phyloP scores from a whole-genome alignment of 2,797 vertebrate species.

The Schizopygopsis pylzovi region DNA sequence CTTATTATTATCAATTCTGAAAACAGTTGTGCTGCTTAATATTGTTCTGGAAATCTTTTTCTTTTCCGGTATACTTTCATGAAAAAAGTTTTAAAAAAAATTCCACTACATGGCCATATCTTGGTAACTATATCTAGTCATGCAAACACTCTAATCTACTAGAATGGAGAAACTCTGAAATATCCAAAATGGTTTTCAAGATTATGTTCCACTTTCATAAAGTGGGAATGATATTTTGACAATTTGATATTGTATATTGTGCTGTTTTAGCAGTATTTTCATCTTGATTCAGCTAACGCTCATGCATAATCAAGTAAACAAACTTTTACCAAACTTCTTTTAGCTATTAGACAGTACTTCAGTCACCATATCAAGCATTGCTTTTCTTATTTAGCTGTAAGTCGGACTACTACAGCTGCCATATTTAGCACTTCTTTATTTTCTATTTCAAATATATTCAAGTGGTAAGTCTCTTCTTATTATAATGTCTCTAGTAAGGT shows the following conservation, averaged over 20 bases:
- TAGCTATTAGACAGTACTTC: not conserved
- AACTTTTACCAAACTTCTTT: not conserved
- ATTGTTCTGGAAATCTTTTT: not conserved
- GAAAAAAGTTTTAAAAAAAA: not conserved
- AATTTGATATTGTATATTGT: not conserved
- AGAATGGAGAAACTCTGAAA: not conserved
- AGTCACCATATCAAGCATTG: not conserved
- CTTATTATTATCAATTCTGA: not conserved
- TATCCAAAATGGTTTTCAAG: not conserved
- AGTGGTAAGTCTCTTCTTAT: not conserved
- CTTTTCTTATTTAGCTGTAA: conserved; percentile 1
- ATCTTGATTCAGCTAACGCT: not conserved
- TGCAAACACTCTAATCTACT: not conserved
- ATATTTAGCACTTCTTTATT: not conserved
- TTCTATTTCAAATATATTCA: not conserved
- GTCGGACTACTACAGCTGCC: not conserved
- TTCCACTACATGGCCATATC: not conserved
- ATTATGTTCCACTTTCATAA: not conserved
- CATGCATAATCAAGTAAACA: not conserved
- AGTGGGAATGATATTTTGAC: not conserved
- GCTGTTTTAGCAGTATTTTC: not conserved
- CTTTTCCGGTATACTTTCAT: not conserved
- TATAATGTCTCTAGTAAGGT: not conserved
- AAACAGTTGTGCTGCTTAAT: not conserved
- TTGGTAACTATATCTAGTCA: not conserved